Percentiles rank a stretch among this genome's conserved stretches.
Conservation (phyloP, 2,797 vertebrate genomes). For the Denticeps clupeoides region DNA sequence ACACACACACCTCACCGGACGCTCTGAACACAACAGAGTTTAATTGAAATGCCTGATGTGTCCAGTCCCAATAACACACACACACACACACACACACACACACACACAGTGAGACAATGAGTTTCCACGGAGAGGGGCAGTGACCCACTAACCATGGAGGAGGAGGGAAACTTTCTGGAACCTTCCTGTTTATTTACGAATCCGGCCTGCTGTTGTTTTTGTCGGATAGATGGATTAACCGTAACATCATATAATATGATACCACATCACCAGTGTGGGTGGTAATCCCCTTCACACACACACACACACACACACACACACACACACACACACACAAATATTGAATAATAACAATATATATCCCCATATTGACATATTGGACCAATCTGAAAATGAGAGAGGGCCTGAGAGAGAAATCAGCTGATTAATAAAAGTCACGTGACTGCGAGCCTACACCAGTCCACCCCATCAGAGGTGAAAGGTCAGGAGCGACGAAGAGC, state of each 20-base stretch:
- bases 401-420: too few species aligned
- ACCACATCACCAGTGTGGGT: background rate
- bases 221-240: slow-evolving; percentile 5
- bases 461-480: too few species aligned
- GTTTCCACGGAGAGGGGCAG: slow-evolving; percentile 30
- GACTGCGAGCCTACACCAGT: too few species aligned
- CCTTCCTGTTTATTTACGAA: slow-evolving; percentile 5
- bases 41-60: background rate
- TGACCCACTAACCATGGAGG: slow-evolving; percentile 21
- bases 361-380: background rate
- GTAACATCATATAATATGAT: background rate
- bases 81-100: background rate
- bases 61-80: background rate
- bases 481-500: too few species aligned
- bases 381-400: too few species aligned
- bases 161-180: slow-evolving; percentile 6
- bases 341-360: background rate
- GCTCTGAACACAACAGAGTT: too few species aligned
- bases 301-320: background rate
- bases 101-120: slow-evolving; percentile 14
- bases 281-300: background rate
- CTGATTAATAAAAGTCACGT: too few species aligned
- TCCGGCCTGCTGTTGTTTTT: slow-evolving; percentile 1
- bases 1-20: too few species aligned
- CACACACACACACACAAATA: background rate